Evolutionary conservation across 2,888 invertebrate genomes (phyloP).

Genomic region (Belgica antarctica): DNA sequence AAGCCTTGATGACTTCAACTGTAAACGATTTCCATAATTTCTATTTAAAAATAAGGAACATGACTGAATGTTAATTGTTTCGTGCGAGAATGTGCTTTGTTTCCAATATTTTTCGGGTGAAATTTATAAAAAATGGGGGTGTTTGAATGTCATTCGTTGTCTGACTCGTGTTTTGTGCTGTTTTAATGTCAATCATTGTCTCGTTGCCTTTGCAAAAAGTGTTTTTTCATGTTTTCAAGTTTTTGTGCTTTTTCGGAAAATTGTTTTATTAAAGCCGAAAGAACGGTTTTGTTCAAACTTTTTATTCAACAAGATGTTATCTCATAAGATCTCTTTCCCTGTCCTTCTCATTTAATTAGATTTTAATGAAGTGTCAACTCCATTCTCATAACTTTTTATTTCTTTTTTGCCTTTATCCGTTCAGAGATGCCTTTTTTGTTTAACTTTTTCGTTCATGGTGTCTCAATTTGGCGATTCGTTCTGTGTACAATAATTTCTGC

Average conservation of each 20-base stretch:
- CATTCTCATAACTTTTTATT: background rate
- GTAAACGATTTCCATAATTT: slow-evolving; percentile 2
- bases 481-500: background rate
- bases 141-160: background rate
- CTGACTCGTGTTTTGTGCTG: slow-evolving; percentile 13
- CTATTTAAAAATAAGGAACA: background rate
- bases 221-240: background rate
- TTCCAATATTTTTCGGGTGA: background rate
- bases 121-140: background rate
- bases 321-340: background rate
- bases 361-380: slow-evolving; percentile 14
- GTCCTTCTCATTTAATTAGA: background rate
- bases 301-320: background rate
- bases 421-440: background rate
- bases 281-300: background rate
- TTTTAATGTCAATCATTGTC: slow-evolving; percentile 19
- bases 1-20: background rate
- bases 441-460: background rate
- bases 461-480: background rate
- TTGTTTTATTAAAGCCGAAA: background rate
- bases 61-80: slow-evolving; percentile 22
- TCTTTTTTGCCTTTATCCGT: background rate
- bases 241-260: slow-evolving; percentile 10
- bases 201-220: background rate
- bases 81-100: slow-evolving; percentile 26